Evolutionary conservation across 2,888 invertebrate genomes (phyloP).

Genomic region (Meganola albula): DNA sequence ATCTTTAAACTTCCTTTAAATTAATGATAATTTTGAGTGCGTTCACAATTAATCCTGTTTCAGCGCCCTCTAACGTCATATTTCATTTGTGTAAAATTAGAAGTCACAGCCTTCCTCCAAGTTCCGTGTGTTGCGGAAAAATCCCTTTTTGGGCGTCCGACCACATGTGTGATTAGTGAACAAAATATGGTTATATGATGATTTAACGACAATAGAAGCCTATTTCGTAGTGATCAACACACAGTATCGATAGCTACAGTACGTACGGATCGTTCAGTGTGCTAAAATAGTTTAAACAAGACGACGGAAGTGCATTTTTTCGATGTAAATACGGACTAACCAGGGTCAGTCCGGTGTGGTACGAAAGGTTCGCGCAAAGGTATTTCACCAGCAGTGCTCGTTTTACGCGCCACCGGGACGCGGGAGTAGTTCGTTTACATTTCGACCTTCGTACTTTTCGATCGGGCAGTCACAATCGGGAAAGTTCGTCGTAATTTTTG

Average conservation of each 20-base stretch:
- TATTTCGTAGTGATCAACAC: conserved; percentile 52
- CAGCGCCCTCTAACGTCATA: conserved; percentile 64
- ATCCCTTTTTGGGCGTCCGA: conserved; percentile 83
- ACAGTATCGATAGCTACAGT: conserved; percentile 52
- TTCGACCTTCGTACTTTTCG: conserved; percentile 57
- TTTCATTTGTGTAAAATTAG: conserved; percentile 70
- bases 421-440: conserved; percentile 40
- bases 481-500: conserved; percentile 54
- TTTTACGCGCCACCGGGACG: conserved; percentile 41
- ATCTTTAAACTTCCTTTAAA: no score
- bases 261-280: conserved; percentile 55
- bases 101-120: conserved; percentile 75
- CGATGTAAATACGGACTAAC: conserved; percentile 74
- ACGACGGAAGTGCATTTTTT: conserved; percentile 72
- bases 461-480: conserved; percentile 48
- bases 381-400: conserved; percentile 49
- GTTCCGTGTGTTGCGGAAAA: conserved; percentile 79
- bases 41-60: conserved; percentile 32
- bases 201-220: conserved; percentile 52
- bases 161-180: conserved; percentile 81
- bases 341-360: conserved; percentile 73
- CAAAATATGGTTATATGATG: conserved; percentile 72
- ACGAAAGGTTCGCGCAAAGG: conserved; percentile 56
- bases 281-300: conserved; percentile 56
- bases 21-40: conserved; percentile 40